A percentile compares a stretch with the other conserved stretches of the same genome.
These are phyloP conservation scores for Andrena praecox DNA, from an alignment of 2,888 invertebrate genomes.

Conservation along the genomic window DNA sequence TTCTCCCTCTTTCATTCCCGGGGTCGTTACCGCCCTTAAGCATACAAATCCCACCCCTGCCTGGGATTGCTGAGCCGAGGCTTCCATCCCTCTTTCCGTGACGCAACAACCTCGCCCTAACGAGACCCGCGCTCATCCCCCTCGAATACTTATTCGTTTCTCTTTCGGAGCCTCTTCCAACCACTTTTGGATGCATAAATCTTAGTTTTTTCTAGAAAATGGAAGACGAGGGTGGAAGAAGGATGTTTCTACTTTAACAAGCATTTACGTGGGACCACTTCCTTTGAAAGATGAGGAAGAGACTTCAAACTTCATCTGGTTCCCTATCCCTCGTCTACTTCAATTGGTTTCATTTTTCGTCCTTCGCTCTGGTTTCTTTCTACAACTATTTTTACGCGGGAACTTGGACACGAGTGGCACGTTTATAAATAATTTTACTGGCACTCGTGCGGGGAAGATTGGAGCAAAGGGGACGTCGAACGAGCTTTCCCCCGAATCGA, in stretches of 20 bases:
- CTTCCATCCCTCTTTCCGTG: conserved; percentile 29
- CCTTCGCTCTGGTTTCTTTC: no score
- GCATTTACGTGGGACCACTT: background rate
- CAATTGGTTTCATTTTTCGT: background rate
- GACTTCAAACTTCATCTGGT: conserved; percentile 11
- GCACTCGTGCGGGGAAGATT: background rate
- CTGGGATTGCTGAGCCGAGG: conserved; percentile 47
- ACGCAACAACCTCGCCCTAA: conserved; percentile 19
- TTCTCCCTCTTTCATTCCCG: conserved; percentile 43
- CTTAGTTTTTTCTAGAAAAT: background rate
- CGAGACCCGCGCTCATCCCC: conserved; percentile 4
- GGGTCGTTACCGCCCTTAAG: conserved; percentile 64
- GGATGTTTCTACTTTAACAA: background rate
- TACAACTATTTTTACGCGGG: background rate
- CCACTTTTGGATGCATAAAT: conserved; percentile 1
- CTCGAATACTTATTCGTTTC: background rate
- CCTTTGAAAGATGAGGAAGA: background rate
- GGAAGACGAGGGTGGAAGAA: background rate
- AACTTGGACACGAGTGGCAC: background rate
- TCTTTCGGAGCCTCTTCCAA: background rate
- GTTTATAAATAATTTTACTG: conserved; percentile 21
- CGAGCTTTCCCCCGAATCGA: conserved; percentile 58
- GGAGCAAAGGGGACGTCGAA: background rate
- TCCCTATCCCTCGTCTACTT: background rate
- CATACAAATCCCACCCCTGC: conserved; percentile 69